Evolutionary conservation across 1,140 invertebrate species (phyloP), one percentile per base, ranked within the genome.

Genomic region (Caenorhabditis remanei): DNA sequence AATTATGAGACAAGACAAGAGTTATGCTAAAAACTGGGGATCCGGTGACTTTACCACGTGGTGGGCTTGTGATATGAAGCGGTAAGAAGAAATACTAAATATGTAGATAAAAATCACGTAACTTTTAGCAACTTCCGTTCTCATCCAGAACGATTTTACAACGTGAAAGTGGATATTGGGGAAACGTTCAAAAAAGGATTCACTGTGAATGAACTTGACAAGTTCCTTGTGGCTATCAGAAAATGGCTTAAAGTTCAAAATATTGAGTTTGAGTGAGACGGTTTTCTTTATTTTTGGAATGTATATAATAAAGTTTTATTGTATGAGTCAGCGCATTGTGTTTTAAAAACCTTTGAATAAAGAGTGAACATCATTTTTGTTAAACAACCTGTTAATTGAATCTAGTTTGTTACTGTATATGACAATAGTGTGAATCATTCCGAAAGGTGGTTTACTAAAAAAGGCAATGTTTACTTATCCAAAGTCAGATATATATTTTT

Each of bases 131-230:
- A 79, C 46, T 79, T 79, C n/a, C 71, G 71, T n/a, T 21, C 8
- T 79, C 71, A 79, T 24, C 46, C 71, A 2, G 71, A 79, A 6
- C 9, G 24, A 11, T 79, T 79, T 14, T 79, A 50, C 14, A 79
- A 79, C 24, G 71, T 79, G 7, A 79, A 79, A 24, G 46, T 79
- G 32, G 71, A 79, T n/a, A 79, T 79, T 50, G 71, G 71, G 7
- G 71, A 79, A 9, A 79, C 71, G 13, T 79, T 79, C 71, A 79
- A 79, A 53, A 79, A 79, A 53, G 71, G 71, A 50, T 79, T 79
- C 46, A 79, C 71, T 24, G 71, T 79, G 5, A 41, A 79, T 13
- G 71, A 79, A 11, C 46, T 79, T 40, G 43, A 48, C 71, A 79
- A 50, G n/a, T 79, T 79, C n/a, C n/a, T 79, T 3, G 21, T 24